phyloP scores from a whole-genome alignment of 2,888 invertebrate species.

The Nephrotoma appendiculata region DNA sequence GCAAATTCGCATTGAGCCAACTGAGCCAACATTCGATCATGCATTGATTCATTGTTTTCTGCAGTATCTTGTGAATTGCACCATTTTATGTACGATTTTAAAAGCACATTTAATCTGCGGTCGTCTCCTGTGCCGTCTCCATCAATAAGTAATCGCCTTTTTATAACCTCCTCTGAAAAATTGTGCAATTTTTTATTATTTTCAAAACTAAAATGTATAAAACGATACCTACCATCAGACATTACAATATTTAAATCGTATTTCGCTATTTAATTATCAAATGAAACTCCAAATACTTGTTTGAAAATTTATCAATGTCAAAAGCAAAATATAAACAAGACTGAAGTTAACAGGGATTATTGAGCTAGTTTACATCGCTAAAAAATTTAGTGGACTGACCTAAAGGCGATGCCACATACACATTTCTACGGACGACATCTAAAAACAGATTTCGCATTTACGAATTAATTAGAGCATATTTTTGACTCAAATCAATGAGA shows the following conservation, averaged over 20 bases:
- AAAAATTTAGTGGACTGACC: too few species aligned
- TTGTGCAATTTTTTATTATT: background rate
- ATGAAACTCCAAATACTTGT: background rate
- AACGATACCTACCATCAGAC: conserved; percentile 8
- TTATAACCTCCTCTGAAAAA: conserved; percentile 79
- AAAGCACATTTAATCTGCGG: conserved; percentile 65
- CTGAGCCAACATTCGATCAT: conserved; percentile 68
- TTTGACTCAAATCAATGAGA: too few species aligned
- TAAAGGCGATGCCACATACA: too few species aligned
- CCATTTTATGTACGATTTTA: conserved; percentile 76
- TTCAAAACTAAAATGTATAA: background rate
- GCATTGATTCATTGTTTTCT: conserved; percentile 53
- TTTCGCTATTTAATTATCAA: background rate
- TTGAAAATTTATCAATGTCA: background rate
- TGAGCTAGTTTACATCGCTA: too few species aligned
- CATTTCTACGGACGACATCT: too few species aligned
- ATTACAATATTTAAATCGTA: background rate
- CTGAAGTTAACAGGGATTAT: background rate
- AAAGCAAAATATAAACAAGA: background rate
- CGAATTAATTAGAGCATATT: too few species aligned
- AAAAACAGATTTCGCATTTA: too few species aligned
- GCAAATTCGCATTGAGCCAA: conserved; percentile 80
- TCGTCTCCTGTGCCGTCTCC: conserved; percentile 97
- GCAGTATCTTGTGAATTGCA: conserved; percentile 51
- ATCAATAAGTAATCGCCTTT: conserved; percentile 79